Evolutionary conservation across 2,113 vertebrate genomes (phyloP).

Genomic region (Tyto alba): DNA sequence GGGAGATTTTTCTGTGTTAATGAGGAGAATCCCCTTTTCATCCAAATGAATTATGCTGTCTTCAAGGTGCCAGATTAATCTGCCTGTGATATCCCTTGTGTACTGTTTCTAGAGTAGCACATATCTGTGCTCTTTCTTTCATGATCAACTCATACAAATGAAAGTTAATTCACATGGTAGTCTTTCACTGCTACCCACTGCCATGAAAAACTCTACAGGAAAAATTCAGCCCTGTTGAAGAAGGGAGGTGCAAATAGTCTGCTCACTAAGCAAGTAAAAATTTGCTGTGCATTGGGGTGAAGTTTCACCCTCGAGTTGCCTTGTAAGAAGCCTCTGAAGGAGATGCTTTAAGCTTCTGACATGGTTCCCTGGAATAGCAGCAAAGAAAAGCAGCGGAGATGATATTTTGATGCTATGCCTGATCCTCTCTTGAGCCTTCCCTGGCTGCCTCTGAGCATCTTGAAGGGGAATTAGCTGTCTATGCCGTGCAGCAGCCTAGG

Average conservation of each 20-base stretch:
- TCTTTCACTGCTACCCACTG: not conserved
- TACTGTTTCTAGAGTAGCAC: not conserved
- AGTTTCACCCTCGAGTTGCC: not conserved
- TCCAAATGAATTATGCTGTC: constrained; percentile 45
- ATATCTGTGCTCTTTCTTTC: not conserved
- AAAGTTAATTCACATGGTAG: not conserved
- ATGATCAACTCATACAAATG: not conserved
- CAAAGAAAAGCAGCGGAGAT: not conserved
- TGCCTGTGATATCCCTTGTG: constrained; percentile 9
- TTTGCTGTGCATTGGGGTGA: not conserved
- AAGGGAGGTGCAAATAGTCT: not conserved
- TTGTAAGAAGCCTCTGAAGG: not conserved
- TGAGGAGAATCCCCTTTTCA: constrained; percentile 27
- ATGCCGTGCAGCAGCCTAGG: not conserved
- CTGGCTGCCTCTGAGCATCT: not conserved
- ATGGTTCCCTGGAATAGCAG: not conserved
- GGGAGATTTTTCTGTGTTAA: constrained; percentile 1
- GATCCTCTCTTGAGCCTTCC: not conserved
- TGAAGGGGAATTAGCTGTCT: not conserved
- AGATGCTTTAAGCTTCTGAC: not conserved
- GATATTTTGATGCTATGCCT: not conserved
- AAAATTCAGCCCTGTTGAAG: not conserved
- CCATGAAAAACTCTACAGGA: not conserved
- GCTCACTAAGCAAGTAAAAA: not conserved
- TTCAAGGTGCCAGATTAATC: constrained; percentile 47